These are phyloP conservation scores for Drosophila punjabiensis DNA, from an alignment of 1,140 invertebrate species.

Conservation along the genomic window DNA sequence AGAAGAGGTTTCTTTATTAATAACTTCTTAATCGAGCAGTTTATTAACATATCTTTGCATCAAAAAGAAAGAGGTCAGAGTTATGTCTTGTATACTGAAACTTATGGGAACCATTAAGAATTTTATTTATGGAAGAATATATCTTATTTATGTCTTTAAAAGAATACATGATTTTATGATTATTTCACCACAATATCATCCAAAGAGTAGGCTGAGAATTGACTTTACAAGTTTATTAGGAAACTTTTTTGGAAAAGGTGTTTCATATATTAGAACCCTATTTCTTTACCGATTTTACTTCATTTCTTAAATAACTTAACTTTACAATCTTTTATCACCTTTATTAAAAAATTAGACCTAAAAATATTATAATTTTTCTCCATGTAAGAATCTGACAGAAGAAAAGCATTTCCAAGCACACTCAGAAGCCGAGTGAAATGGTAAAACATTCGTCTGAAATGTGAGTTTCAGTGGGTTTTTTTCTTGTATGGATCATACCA, in stretches of 20 bases:
- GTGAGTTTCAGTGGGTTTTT: conserved; percentile 12
- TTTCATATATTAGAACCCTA: too few species aligned
- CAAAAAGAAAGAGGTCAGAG: background rate
- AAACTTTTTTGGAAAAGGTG: background rate
- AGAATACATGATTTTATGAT: background rate
- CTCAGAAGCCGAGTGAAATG: conserved; percentile 1
- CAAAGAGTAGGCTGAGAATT: background rate
- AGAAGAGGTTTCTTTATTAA: background rate
- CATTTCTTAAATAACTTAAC: too few species aligned
- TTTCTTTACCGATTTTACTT: too few species aligned
- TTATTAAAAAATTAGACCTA: too few species aligned
- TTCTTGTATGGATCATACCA: conserved; percentile 8
- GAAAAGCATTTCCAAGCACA: conserved; percentile 33
- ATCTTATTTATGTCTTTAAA: background rate
- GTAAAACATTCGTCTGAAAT: conserved; percentile 1
- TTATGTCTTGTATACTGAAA: background rate
- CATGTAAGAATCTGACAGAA: conserved; percentile 5
- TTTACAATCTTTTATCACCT: too few species aligned
- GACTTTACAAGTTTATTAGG: background rate
- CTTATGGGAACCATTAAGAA: background rate
- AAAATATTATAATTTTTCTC: background rate
- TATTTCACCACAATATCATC: background rate
- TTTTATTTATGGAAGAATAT: background rate
- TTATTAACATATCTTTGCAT: background rate
- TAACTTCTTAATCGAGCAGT: background rate